Evolutionary conservation across 1,140 invertebrate genomes (phyloP), one percentile per base, ranked within the genome.

Genomic region (Onthophagus taurus): DNA sequence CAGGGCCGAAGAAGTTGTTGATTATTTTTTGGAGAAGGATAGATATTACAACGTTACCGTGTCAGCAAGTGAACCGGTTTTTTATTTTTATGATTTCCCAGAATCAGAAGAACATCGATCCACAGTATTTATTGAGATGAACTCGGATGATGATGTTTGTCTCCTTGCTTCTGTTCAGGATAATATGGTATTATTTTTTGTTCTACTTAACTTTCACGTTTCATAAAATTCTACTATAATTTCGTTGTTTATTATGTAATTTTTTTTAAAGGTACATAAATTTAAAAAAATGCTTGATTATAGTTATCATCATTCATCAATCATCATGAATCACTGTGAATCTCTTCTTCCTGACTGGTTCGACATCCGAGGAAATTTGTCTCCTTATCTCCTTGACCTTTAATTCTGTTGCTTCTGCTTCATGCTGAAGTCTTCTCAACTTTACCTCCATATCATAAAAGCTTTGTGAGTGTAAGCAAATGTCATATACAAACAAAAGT

Each of bases 121-220:
- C 43, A 77, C 73, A 30, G 77, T 84, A 0, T 65, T 84, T 11
- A 65, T 87, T 1, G 71, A 75, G 57, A 75, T 82, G 7, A 71
- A 70, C 34, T 85, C 83, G 2, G 58, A 72, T 20, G 77, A 81
- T 57, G 69, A 75, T 19, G 65, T 72, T 4, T 88, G 83, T 57
- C 75, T 81, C 57, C 73, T 77, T 1, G 71, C 85, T 2, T 62
- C 60, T 11, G 49, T 62, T 4, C 60, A 64, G 31, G 49, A 59
- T 21, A 52, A 53, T 31, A 48, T 33, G 14, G 61, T 64, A 53
- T 52, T 52, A 43, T 29, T 16, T 13, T 14, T 34, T 2, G 9
- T 2, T 3, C 19, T 14, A n/a, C n/a, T n/a, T n/a, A n/a, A 7
- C n/a, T 7, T 26, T 26, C n/a, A 26, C 24, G n/a, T 26, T 35